These are phyloP conservation scores for Pollicipes pollicipes DNA, from an alignment of 1,140 invertebrate species.

Conservation along the genomic window DNA sequence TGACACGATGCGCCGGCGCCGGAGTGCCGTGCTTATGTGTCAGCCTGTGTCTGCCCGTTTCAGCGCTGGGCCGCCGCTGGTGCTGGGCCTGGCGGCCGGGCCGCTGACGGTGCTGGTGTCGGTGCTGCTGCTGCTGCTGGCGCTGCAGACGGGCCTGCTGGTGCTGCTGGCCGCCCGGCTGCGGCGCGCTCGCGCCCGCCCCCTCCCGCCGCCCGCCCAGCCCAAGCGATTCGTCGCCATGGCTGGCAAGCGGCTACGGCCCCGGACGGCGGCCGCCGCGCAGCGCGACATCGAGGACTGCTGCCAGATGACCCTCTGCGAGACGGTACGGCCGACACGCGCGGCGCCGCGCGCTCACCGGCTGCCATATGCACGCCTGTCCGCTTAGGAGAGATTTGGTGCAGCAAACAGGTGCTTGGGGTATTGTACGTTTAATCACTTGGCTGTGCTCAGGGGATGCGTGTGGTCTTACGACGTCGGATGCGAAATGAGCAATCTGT, in stretches of 20 bases:
- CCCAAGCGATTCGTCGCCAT: slow-evolving; percentile 73
- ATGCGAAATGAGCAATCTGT: too few relatives aligned
- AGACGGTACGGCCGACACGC: slow-evolving; percentile 13
- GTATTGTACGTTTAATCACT: too few relatives aligned
- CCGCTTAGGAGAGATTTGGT: too few relatives aligned
- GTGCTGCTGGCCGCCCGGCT: slow-evolving; percentile 32
- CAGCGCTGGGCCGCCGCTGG: too few relatives aligned
- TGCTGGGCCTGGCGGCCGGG: not conserved
- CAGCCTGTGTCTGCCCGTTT: too few relatives aligned
- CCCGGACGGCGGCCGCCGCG: slow-evolving; percentile 84
- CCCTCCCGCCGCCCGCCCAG: slow-evolving; percentile 83
- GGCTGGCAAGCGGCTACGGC: slow-evolving; percentile 75
- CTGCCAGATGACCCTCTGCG: slow-evolving; percentile 21
- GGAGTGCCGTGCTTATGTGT: too few relatives aligned
- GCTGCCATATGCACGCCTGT: too few relatives aligned
- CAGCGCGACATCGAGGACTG: slow-evolving; percentile 28
- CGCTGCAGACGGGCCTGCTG: not conserved
- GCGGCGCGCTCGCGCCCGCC: slow-evolving; percentile 50
- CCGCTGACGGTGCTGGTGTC: not conserved
- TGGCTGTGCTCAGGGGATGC: too few relatives aligned
- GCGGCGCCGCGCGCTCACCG: too few relatives aligned
- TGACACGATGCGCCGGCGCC: too few relatives aligned
- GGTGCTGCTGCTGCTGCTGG: not conserved
- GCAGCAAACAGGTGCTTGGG: too few relatives aligned
- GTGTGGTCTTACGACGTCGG: too few relatives aligned